A percentile compares a stretch with the other conserved stretches of the same genome.
phyloP scores from a whole-genome alignment of 2,113 vertebrate species.

The Cromileptes altivelis region DNA sequence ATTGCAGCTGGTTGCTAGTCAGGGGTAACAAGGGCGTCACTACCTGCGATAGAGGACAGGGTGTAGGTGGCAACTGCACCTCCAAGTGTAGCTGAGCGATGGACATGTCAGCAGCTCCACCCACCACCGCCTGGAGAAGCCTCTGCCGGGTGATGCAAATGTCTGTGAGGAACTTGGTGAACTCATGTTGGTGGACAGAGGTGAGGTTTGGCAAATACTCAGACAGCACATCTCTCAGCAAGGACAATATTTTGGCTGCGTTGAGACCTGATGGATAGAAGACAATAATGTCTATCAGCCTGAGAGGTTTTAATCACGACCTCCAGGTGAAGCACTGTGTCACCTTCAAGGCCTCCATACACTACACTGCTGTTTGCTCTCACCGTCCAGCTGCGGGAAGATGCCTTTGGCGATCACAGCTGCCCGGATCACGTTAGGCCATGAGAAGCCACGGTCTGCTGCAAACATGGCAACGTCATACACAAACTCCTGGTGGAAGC shows the following conservation, averaged over 20 bases:
- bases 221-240: conserved; percentile 50
- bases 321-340: background rate
- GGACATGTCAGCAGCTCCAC: background rate
- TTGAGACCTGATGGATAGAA: conserved; percentile 56
- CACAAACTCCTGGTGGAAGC: conserved; percentile 78
- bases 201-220: conserved; percentile 57
- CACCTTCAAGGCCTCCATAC: background rate
- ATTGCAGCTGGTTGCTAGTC: background rate
- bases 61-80: conserved; percentile 69
- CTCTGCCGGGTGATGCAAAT: conserved; percentile 51
- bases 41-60: conserved; percentile 65
- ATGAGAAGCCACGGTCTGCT: conserved; percentile 58
- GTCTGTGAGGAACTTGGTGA: conserved; percentile 61
- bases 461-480: conserved; percentile 67
- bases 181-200: conserved; percentile 39
- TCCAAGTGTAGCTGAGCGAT: conserved; percentile 46
- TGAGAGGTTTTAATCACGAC: background rate
- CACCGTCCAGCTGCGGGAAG: conserved; percentile 73
- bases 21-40: background rate
- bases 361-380: conserved; percentile 8
- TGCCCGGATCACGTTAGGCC: conserved; percentile 62
- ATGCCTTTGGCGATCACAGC: conserved; percentile 65
- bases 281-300: background rate
- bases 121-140: conserved; percentile 71
- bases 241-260: conserved; percentile 12